Evolutionary conservation across 2,113 vertebrate species (phyloP).

Genomic region (Austrofundulus limnaeus): DNA sequence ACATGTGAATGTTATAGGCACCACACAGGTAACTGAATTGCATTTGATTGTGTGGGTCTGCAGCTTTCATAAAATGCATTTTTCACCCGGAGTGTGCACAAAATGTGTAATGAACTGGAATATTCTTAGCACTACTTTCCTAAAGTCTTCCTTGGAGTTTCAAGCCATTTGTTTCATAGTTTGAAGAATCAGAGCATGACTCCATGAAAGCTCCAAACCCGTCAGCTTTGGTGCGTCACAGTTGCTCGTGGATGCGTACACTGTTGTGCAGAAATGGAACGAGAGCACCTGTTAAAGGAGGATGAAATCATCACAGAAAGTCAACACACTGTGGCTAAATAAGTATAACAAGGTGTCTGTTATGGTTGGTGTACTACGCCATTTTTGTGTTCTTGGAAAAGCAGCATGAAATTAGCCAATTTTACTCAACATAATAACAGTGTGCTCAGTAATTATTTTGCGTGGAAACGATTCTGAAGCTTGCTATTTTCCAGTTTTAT

Average conservation of each 20-base stretch:
- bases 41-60: background rate
- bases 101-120: background rate
- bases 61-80: background rate
- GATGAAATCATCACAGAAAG: conserved; percentile 47
- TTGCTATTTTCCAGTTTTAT: background rate
- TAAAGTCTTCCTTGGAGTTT: too few relatives aligned
- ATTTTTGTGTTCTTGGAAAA: conserved; percentile 9
- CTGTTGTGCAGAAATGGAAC: conserved; percentile 46
- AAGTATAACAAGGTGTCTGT: conserved; percentile 24
- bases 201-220: conserved; percentile 5
- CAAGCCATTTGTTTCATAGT: too few relatives aligned
- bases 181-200: conserved; percentile 1
- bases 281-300: conserved; percentile 41
- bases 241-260: conserved; percentile 23
- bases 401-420: background rate
- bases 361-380: background rate
- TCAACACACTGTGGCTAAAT: conserved; percentile 33
- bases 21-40: background rate
- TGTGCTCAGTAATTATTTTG: background rate
- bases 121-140: background rate
- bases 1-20: background rate
- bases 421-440: background rate
- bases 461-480: background rate
- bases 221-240: conserved; percentile 26
- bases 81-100: background rate